Evolutionary conservation across 2,888 invertebrate genomes (phyloP), one percentile per base, ranked within the genome.

Genomic region (Tryphoninae sp.): DNA sequence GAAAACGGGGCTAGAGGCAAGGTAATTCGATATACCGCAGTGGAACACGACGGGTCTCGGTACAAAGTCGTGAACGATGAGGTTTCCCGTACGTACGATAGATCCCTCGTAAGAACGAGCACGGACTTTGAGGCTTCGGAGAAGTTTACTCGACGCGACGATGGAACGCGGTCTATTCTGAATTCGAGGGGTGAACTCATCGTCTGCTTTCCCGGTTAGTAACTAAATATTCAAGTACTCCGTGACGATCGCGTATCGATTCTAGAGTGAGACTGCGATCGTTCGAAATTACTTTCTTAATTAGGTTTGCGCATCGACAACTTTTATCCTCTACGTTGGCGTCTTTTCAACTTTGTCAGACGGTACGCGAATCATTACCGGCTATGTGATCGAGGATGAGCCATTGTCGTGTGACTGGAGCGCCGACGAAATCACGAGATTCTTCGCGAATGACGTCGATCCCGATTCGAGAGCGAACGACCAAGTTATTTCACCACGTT

Each of bases 111-210:
- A 78, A 89, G 88, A 82, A 85, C 84, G 78, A 86, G 84, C 67
- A 89, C 88, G 80, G 88, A 90, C 84, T 89, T 89, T 85, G 88
- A 88, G 82, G 85, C 86, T 80, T 85, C 86, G 81, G 89, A 91
- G 86, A 89, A 87, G 86, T 90, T 90, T 83, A 87, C 85, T 42
- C 84, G 88, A 9, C 88, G 91, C 51, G 88, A 83, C 51, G 91
- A 91, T 78, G 90, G 90, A 71, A 90, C 89, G 64, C 85, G 88
- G 83, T 87, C 86, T 78, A 82, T 90, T 55, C 84, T 89, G 75
- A 88, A 86, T 83, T 86, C 85, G 23, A 86, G 86, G 64, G 90
- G 89, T n/a, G 88, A 89, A 69, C 84, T 89, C 74, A 76, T 88
- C 76, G 88, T 90, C 69, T 84, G 80, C 53, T 91, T 89, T 73